phyloP scores from a whole-genome alignment of 1,140 invertebrate species.

The Drosophila persimilis region DNA sequence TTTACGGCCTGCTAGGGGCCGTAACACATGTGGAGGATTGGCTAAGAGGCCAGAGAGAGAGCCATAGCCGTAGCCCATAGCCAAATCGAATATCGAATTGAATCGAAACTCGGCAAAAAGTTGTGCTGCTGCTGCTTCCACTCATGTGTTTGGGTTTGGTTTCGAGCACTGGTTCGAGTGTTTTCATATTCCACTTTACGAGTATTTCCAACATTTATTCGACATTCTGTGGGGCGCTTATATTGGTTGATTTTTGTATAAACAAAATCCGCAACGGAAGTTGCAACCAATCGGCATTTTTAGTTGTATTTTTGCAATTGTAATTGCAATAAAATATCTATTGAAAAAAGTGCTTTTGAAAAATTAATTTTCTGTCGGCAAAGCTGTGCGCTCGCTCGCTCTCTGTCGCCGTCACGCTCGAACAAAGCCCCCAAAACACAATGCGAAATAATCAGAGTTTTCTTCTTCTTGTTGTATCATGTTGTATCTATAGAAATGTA shows the following conservation, averaged over 20 bases:
- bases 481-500: conserved; percentile 9
- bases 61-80: too few species aligned
- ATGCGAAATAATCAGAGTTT: conserved; percentile 44
- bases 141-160: conserved; percentile 25
- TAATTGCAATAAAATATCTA: conserved; percentile 34
- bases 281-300: conserved; percentile 38
- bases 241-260: neutral
- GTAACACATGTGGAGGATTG: conserved; percentile 45
- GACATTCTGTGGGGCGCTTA: conserved; percentile 25
- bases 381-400: neutral
- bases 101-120: conserved; percentile 37
- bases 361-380: too few species aligned
- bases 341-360: conserved; percentile 24
- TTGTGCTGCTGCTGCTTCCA: conserved; percentile 7
- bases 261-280: conserved; percentile 34
- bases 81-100: conserved; percentile 2
- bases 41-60: conserved; percentile 25
- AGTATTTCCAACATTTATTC: conserved; percentile 35
- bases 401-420: conserved; percentile 41
- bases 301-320: conserved; percentile 15
- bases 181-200: conserved; percentile 37
- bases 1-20: conserved; percentile 32
- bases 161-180: conserved; percentile 29
- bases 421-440: conserved; percentile 43
- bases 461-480: conserved; percentile 29